phyloP scores from a whole-genome alignment of 1,140 invertebrate genomes.

The Zaprionus inermis region DNA sequence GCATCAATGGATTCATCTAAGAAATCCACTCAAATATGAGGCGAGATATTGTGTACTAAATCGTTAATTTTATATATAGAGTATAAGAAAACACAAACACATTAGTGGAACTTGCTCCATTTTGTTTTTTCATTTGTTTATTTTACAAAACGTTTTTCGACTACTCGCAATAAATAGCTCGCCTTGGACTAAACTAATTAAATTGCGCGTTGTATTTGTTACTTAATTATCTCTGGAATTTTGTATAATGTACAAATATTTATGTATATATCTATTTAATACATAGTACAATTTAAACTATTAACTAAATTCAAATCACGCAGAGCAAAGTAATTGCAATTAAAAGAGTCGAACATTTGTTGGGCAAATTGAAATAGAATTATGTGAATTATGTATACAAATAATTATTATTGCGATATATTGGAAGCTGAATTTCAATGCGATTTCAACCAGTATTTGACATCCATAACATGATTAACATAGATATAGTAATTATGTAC shows the following conservation, averaged over 20 bases:
- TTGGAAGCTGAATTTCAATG: constrained; percentile 40
- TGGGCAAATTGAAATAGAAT: background rate
- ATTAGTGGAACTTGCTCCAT: constrained; percentile 19
- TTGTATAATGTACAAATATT: constrained; percentile 39
- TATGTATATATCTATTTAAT: constrained; percentile 26
- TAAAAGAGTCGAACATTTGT: constrained; percentile 1
- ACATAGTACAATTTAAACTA: constrained; percentile 45
- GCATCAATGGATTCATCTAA: too few relatives aligned
- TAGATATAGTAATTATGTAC: constrained; percentile 17
- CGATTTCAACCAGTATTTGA: constrained; percentile 49
- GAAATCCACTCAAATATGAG: too few relatives aligned
- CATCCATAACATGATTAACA: constrained; percentile 48
- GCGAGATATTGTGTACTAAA: too few relatives aligned
- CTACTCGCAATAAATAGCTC: constrained; percentile 44
- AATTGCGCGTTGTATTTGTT: constrained; percentile 67
- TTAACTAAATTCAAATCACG: constrained; percentile 52
- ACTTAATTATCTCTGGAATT: constrained; percentile 63
- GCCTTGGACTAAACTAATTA: constrained; percentile 55
- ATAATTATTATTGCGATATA: constrained; percentile 21
- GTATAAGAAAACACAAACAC: background rate
- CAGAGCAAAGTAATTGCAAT: constrained; percentile 43
- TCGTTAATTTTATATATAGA: too few relatives aligned
- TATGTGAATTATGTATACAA: constrained; percentile 15
- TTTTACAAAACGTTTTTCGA: constrained; percentile 61
- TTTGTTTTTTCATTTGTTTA: constrained; percentile 55